phyloP scores from a whole-genome alignment of 2,797 vertebrate genomes.

The Schizothorax lantsangensis region DNA sequence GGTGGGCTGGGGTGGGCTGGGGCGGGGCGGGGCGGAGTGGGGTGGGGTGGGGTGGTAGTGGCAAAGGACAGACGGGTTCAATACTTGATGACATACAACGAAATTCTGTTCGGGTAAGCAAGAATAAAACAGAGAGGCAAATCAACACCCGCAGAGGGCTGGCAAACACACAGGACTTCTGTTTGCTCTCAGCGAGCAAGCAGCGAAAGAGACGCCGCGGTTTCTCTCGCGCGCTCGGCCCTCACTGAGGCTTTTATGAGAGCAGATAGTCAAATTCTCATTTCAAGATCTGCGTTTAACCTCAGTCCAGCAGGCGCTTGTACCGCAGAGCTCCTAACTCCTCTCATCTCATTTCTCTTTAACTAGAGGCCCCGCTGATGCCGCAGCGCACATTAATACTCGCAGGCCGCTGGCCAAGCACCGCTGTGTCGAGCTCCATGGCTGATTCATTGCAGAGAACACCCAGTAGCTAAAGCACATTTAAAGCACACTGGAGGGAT shows the following conservation, averaged over 20 bases:
- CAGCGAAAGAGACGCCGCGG: constrained; percentile 51
- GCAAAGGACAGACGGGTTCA: constrained; percentile 2
- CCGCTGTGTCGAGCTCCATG: constrained; percentile 24
- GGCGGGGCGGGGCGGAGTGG: no score
- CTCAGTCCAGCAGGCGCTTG: constrained; percentile 54
- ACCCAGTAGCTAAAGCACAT: constrained; percentile 44
- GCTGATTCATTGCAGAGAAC: constrained; percentile 50
- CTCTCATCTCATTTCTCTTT: constrained; percentile 55
- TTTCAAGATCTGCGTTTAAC: constrained; percentile 57
- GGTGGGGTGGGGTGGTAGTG: neutral
- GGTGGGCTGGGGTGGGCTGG: no score
- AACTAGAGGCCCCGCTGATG: constrained; percentile 56
- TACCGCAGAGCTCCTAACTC: constrained; percentile 49
- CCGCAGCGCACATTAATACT: constrained; percentile 44
- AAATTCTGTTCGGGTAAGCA: constrained; percentile 47
- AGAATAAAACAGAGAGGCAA: constrained; percentile 43
- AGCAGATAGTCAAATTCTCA: constrained; percentile 62
- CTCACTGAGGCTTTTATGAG: constrained; percentile 53
- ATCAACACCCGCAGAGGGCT: constrained; percentile 47
- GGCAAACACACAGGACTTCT: constrained; percentile 51
- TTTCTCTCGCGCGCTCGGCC: constrained; percentile 45
- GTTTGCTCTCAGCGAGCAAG: constrained; percentile 48
- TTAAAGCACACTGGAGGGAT: constrained; percentile 34
- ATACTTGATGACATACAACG: constrained; percentile 27
- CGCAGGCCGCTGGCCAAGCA: constrained; percentile 38